Evolutionary conservation across 1,140 invertebrate genomes (phyloP), one percentile per base, ranked within the genome.

Genomic region (Camponotus pennsylvanicus): DNA sequence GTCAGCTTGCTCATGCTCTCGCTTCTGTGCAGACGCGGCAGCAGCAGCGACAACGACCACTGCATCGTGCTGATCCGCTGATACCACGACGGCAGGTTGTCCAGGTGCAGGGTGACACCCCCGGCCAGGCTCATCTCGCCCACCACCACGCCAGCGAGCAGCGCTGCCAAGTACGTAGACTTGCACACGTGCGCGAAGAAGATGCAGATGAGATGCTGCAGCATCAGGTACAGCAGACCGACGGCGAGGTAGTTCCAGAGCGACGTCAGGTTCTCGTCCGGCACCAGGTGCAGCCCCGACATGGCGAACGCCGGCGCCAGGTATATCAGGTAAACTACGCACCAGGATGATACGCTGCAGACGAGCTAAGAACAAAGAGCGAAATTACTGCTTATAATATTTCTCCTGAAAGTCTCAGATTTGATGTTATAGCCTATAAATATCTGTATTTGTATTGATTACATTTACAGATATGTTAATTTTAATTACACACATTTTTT

Each of bases 251-350:
- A 93, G 82, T 94, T 91, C 94, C 94, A 95, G 0, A 95, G 40
- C 0, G 93, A 94, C 3, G 92, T 94, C 3, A 95, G 86, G 70
- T 93, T 95, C 21, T 95, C 94, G 32, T 95, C 94, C 0, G 93
- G 89, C 1, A 92, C 92, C 0, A 95, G 61, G 57, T 96, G 95
- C 0, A 98, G 95, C 0, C 98, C 98, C 11, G 97, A 97, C 98
- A 99, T 98, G 27, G 98, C 98, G 92, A 98, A 99, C 15, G 98
- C 98, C 21, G 98, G 98, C 40, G 98, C 96, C 32, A 98, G 92
- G 92, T 98, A 98, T 0, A 97, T 97, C 73, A 98, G 89, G 95
- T 98, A 98, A 6, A 98, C 96, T 96, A 96, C 86, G 94, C 94
- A 93, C 70, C 97, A 96, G 8, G 97, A 96, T 88, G 96, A 95